Conservation (phyloP, 2,888 invertebrate species). For the Schizotus pectinicornis region DNA sequence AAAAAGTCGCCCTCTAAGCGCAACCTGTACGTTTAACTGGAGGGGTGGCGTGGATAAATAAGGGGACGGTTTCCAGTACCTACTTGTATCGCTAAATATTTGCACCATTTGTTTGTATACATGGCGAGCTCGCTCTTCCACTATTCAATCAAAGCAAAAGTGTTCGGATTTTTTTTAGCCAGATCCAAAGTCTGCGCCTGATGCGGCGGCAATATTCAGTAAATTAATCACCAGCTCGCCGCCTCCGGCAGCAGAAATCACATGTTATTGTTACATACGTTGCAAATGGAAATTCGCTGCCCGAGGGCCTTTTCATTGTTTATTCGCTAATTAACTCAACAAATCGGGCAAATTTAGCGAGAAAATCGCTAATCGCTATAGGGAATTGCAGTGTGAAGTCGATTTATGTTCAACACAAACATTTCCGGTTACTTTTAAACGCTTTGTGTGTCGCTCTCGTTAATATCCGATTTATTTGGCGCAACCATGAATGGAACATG, state of each 20-base stretch:
- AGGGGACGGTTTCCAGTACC: slow-evolving; percentile 34
- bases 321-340: slow-evolving; percentile 42
- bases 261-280: slow-evolving; percentile 48
- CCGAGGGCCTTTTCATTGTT: slow-evolving; percentile 42
- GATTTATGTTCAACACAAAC: slow-evolving; percentile 16
- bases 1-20: slow-evolving; percentile 32
- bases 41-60: slow-evolving; percentile 32
- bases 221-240: slow-evolving; percentile 43
- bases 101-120: slow-evolving; percentile 21
- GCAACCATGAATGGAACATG: too few relatives aligned
- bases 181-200: not conserved
- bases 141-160: slow-evolving; percentile 23
- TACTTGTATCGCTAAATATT: slow-evolving; percentile 27
- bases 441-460: not conserved
- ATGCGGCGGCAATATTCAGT: slow-evolving; percentile 30
- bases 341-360: slow-evolving; percentile 40
- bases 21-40: slow-evolving; percentile 22
- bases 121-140: slow-evolving; percentile 19
- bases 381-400: slow-evolving; percentile 27
- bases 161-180: slow-evolving; percentile 17
- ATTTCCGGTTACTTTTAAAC: slow-evolving; percentile 10
- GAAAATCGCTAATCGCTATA: slow-evolving; percentile 30
- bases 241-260: slow-evolving; percentile 46
- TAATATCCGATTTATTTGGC: not conserved
- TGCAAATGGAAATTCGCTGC: slow-evolving; percentile 43